Evolutionary conservation across 2,797 vertebrate species (phyloP).

Genomic region (Typhlichthys eigenmanni): DNA sequence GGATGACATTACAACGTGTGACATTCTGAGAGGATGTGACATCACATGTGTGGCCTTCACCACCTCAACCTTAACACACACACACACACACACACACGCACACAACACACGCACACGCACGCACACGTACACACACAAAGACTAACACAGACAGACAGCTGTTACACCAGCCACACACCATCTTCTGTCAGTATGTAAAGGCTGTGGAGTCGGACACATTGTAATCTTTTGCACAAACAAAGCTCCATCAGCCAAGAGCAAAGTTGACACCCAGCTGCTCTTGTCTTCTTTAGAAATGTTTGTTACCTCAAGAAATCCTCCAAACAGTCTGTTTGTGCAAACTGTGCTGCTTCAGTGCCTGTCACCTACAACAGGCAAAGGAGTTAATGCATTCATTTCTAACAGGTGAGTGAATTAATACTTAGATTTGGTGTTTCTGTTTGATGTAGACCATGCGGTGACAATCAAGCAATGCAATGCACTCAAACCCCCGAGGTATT

Average conservation of each 20-base stretch:
- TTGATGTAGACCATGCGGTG: conserved; percentile 56
- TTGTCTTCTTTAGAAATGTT: conserved; percentile 24
- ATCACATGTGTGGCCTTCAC: conserved; percentile 49
- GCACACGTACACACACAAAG: background rate
- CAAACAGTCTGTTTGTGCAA: conserved; percentile 6
- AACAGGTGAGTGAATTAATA: conserved; percentile 10
- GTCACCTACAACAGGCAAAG: conserved; percentile 4
- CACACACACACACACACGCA: conserved; percentile 2
- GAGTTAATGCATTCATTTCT: conserved; percentile 34
- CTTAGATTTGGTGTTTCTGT: conserved; percentile 34
- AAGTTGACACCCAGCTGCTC: conserved; percentile 33
- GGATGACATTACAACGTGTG: conserved; percentile 72
- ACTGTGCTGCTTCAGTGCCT: conserved; percentile 1
- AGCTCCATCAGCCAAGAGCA: conserved; percentile 38
- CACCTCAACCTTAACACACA: background rate
- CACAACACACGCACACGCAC: background rate
- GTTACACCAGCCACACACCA: conserved; percentile 62
- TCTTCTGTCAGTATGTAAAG: conserved; percentile 59
- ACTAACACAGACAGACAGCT: conserved; percentile 54
- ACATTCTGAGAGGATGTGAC: conserved; percentile 74
- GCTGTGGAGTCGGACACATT: conserved; percentile 69
- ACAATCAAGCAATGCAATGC: conserved; percentile 52
- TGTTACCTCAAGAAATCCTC: conserved; percentile 26
- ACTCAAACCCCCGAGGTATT: conserved; percentile 34
- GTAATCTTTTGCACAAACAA: conserved; percentile 71